Conservation (phyloP, 2,113 vertebrate genomes). For the Emydocephalus ijimae region DNA sequence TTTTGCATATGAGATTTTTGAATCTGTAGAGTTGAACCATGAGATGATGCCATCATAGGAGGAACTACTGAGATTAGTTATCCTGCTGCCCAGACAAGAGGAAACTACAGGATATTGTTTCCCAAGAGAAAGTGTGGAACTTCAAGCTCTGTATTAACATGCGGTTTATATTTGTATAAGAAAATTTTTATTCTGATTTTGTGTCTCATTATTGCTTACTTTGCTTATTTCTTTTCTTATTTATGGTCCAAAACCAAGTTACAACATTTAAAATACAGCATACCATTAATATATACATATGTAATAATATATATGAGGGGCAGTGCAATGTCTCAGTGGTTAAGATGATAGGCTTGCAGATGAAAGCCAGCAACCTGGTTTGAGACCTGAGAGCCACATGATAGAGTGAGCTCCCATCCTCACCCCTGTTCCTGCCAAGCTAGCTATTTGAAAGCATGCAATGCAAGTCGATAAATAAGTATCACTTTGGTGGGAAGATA, state of each 20-base stretch:
- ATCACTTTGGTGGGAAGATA: no score
- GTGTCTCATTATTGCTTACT: not conserved
- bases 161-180: not conserved
- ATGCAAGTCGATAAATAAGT: no score
- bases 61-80: not conserved
- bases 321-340: no score
- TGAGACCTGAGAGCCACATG: no score
- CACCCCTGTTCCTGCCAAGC: no score
- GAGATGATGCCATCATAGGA: not conserved
- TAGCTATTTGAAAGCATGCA: no score
- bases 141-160: not conserved
- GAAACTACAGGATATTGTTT: not conserved
- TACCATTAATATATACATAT: not conserved
- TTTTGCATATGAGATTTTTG: not conserved
- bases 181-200: not conserved
- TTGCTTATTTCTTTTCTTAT: not conserved
- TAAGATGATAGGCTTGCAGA: no score
- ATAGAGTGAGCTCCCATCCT: no score
- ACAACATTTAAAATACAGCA: not conserved
- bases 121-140: not conserved
- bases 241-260: not conserved
- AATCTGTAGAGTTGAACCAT: not conserved
- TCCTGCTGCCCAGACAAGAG: not conserved
- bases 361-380: no score
- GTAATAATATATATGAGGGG: not conserved